A percentile compares a stretch with the other conserved stretches of the same genome.
Evolutionary conservation across 1,140 invertebrate species (phyloP).

Genomic region (Andrena cerasifolii): DNA sequence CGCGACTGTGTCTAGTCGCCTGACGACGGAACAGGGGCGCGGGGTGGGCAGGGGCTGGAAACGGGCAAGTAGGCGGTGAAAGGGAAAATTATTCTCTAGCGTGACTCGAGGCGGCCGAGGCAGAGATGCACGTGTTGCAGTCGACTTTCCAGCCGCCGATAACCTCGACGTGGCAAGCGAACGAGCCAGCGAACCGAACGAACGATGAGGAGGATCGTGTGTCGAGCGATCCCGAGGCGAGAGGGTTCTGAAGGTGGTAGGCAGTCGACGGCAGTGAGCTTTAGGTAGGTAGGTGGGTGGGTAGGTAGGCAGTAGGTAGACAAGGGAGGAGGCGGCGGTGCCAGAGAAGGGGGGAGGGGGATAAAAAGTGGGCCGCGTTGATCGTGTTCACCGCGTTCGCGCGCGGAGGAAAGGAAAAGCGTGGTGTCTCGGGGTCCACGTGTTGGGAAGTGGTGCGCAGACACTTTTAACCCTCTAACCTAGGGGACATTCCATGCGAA

Average conservation of each 20-base stretch:
- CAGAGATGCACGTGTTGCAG: constrained; percentile 17
- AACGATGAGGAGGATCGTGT: background rate
- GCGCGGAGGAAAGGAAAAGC: constrained; percentile 11
- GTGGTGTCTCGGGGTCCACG: constrained; percentile 25
- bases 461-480: constrained; percentile 54
- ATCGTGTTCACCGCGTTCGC: too few relatives aligned
- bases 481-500: too few relatives aligned
- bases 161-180: background rate
- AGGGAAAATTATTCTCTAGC: constrained; percentile 40
- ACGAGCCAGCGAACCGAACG: too few relatives aligned
- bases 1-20: background rate
- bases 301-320: background rate
- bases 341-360: background rate
- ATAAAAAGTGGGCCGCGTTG: constrained; percentile 31
- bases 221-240: background rate
- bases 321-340: background rate
- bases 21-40: background rate
- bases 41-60: too few relatives aligned
- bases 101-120: constrained; percentile 6
- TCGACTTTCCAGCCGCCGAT: constrained; percentile 26
- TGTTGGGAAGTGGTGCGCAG: constrained; percentile 35
- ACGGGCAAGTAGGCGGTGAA: constrained; percentile 37
- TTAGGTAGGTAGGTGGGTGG: background rate
- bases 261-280: background rate
- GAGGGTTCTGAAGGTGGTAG: too few relatives aligned